phyloP scores from a whole-genome alignment of 1,140 invertebrate genomes.

The Dreissena polymorpha region DNA sequence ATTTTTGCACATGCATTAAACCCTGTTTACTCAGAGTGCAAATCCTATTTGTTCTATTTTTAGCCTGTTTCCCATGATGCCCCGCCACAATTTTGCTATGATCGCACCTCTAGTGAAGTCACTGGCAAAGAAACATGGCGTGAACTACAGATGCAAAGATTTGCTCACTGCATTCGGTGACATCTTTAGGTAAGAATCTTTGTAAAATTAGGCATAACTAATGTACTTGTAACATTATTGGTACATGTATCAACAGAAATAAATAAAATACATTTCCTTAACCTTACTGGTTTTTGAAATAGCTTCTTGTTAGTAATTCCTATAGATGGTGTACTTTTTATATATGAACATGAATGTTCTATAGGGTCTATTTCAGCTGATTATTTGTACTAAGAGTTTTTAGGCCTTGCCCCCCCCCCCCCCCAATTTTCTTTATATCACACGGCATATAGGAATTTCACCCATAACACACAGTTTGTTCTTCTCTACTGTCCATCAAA shows the following conservation, averaged over 20 bases:
- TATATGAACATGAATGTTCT: conserved; percentile 4
- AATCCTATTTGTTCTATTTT: conserved; percentile 54
- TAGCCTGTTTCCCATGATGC: conserved; percentile 80
- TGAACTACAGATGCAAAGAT: conserved; percentile 74
- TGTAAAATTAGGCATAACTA: not conserved
- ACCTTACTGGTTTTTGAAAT: not conserved
- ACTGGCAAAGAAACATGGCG: conserved; percentile 77
- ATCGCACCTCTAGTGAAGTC: conserved; percentile 76
- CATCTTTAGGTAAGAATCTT: conserved; percentile 73
- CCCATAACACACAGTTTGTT: too few species aligned
- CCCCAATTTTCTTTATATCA: too few species aligned
- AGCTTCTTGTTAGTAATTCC: too few species aligned
- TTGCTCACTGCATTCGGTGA: conserved; percentile 75
- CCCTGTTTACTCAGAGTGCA: too few species aligned
- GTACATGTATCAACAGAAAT: not conserved
- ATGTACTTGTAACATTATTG: not conserved
- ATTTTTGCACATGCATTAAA: too few species aligned
- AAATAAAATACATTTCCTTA: not conserved
- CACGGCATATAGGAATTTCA: too few species aligned
- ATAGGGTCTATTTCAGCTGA: too few species aligned
- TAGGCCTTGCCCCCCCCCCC: too few species aligned
- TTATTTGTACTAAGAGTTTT: too few species aligned
- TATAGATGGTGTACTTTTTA: not conserved
- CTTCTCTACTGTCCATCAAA: too few species aligned
- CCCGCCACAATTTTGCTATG: conserved; percentile 78